Percentiles rank a stretch among this genome's conserved stretches.
Conservation (phyloP, 1,140 invertebrate genomes). For the Pteromalus puparum region DNA sequence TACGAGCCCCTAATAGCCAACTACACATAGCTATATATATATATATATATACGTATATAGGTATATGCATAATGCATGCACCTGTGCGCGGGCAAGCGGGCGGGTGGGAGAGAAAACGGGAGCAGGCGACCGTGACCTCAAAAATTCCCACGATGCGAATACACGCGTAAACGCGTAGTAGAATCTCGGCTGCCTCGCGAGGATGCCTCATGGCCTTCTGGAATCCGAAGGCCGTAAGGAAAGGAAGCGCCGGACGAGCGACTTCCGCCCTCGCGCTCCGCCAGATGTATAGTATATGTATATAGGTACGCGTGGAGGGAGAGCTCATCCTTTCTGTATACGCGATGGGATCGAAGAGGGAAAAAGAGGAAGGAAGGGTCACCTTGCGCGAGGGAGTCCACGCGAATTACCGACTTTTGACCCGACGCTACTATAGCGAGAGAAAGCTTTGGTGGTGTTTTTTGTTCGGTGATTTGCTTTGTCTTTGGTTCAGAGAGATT, state of each 20-base stretch:
- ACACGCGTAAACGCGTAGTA: neutral
- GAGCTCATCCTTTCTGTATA: no score
- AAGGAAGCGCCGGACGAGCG: slow-evolving; percentile 8
- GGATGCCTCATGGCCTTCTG: slow-evolving; percentile 34
- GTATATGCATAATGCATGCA: neutral
- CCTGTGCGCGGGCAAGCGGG: neutral
- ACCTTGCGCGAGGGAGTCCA: no score
- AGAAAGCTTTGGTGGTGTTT: no score
- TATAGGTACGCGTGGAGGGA: neutral
- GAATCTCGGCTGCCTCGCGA: slow-evolving; percentile 9
- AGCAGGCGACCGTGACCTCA: slow-evolving; percentile 49
- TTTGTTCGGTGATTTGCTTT: no score
- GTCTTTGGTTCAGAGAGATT: no score
- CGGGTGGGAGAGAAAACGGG: neutral
- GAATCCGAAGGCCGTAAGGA: slow-evolving; percentile 30
- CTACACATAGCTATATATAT: neutral
- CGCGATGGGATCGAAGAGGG: neutral
- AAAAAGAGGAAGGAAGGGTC: neutral
- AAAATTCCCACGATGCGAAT: slow-evolving; percentile 41
- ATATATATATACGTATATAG: neutral
- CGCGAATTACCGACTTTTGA: no score
- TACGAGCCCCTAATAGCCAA: no score
- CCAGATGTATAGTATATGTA: neutral
- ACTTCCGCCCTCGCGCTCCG: neutral
- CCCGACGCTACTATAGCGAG: no score